Evolutionary conservation across 2,113 vertebrate genomes (phyloP).

Genomic region (Silurus glanis): DNA sequence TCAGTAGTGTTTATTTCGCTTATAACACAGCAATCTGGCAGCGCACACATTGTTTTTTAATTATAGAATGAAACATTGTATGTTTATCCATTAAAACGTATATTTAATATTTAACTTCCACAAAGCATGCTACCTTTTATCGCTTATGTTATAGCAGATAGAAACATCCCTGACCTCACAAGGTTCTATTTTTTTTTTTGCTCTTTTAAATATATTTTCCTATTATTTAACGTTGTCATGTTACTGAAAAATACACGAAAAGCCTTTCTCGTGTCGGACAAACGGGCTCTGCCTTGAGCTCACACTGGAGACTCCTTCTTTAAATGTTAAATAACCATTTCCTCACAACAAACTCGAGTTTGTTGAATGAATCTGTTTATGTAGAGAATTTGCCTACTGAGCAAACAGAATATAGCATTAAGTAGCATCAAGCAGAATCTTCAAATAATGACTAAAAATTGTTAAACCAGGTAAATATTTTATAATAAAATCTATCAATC

Average conservation of each 20-base stretch:
- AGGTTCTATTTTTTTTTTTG: neutral
- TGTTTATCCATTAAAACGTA: neutral
- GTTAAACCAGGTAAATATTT: neutral
- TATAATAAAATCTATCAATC: conserved; percentile 6
- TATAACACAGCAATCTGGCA: neutral
- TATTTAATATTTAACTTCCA: neutral
- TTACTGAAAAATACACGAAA: neutral
- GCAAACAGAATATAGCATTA: neutral
- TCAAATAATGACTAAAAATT: neutral
- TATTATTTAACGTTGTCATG: neutral
- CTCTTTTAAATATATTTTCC: neutral
- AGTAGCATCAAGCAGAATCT: neutral
- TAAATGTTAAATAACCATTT: neutral
- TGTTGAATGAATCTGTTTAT: neutral
- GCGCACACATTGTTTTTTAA: neutral
- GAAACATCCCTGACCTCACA: neutral
- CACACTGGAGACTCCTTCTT: neutral
- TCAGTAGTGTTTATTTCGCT: neutral
- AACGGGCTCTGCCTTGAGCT: too few relatives aligned
- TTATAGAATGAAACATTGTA: neutral
- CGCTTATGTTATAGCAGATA: neutral
- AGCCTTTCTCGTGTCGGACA: too few relatives aligned
- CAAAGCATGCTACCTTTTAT: neutral
- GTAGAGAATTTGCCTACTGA: neutral
- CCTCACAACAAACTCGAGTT: neutral